phyloP scores from a whole-genome alignment of 2,888 invertebrate genomes.

The Tachina fera region DNA sequence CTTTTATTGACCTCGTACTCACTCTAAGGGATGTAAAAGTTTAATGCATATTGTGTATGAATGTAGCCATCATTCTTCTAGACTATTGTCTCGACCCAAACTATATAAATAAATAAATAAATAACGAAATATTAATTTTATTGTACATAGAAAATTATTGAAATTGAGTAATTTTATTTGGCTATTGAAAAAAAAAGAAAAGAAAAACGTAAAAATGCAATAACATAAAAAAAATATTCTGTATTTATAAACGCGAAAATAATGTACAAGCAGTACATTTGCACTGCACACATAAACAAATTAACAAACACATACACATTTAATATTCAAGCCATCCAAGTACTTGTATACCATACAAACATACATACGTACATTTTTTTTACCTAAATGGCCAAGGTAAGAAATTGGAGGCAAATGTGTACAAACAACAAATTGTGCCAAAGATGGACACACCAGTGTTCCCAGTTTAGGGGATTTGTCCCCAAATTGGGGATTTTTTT shows the following conservation, averaged over 20 bases:
- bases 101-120: constrained; percentile 5
- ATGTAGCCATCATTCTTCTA: constrained; percentile 10
- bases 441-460: constrained; percentile 37
- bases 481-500: no score
- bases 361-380: background rate
- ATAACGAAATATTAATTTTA: background rate
- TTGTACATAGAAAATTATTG: constrained; percentile 11
- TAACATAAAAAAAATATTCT: constrained; percentile 37
- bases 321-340: background rate
- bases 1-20: no score
- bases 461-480: no score
- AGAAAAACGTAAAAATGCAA: constrained; percentile 50
- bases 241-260: constrained; percentile 15
- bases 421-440: constrained; percentile 35
- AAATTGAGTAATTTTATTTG: constrained; percentile 52
- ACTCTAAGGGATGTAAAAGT: no score
- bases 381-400: constrained; percentile 53
- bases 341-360: background rate
- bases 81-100: background rate
- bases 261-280: constrained; percentile 23
- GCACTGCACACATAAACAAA: background rate
- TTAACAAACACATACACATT: background rate
- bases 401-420: constrained; percentile 39
- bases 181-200: constrained; percentile 38
- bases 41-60: no score